phyloP scores from a whole-genome alignment of 1,140 invertebrate species.

The Danaus plexippus region DNA sequence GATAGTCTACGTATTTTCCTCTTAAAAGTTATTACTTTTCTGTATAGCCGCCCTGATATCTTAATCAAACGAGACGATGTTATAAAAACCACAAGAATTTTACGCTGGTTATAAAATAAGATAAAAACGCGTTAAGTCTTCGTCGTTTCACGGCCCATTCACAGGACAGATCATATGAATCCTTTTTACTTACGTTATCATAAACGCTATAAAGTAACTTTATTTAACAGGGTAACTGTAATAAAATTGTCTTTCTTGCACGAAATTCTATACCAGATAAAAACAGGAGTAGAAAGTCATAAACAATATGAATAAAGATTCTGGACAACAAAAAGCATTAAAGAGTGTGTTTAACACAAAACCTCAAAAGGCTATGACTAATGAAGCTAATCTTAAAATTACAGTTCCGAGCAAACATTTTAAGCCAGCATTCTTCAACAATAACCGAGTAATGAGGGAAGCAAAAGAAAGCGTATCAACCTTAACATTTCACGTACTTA shows the following conservation, averaged over 20 bases:
- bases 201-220: no score
- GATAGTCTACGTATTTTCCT: conserved; percentile 8
- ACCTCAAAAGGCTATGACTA: conserved; percentile 11
- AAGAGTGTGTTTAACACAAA: conserved; percentile 1
- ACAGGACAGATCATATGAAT: conserved; percentile 9
- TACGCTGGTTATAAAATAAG: conserved; percentile 14
- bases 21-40: conserved; percentile 6
- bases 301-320: not conserved
- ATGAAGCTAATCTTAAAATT: conserved; percentile 20
- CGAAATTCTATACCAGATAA: conserved; percentile 3
- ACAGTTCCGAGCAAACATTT: conserved; percentile 16
- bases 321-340: not conserved
- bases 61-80: conserved; percentile 15
- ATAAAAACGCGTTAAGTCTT: conserved; percentile 16
- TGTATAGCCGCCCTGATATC: conserved; percentile 13
- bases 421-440: conserved; percentile 26
- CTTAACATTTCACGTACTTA: conserved; percentile 41
- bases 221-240: no score
- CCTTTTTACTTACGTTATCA: no score
- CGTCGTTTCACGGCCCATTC: conserved; percentile 14
- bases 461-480: conserved; percentile 44
- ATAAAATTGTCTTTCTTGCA: no score
- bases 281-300: not conserved
- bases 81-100: conserved; percentile 13
- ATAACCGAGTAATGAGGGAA: conserved; percentile 35